These are phyloP conservation scores for Caradrina kadenii DNA, from an alignment of 2,888 invertebrate species.

Conservation along the genomic window DNA sequence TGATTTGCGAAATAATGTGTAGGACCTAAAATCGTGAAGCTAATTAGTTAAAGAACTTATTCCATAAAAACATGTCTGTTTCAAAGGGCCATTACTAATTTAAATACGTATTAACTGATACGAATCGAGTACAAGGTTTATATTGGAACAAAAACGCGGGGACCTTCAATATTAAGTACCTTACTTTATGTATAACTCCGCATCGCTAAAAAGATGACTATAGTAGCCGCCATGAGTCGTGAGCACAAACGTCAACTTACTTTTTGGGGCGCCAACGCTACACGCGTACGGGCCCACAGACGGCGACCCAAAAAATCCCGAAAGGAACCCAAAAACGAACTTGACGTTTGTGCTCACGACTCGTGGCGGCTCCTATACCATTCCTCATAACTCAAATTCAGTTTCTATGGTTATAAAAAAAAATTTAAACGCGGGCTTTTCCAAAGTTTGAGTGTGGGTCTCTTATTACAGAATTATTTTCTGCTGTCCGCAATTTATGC, in stretches of 20 bases:
- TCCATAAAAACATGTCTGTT: slow-evolving; percentile 14
- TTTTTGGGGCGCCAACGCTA: too few species aligned
- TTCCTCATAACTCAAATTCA: not conserved
- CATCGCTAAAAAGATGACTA: not conserved
- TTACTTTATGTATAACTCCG: not conserved
- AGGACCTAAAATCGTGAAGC: slow-evolving; percentile 73
- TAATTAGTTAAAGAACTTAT: slow-evolving; percentile 22
- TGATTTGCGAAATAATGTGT: slow-evolving; percentile 72
- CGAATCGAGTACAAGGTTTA: slow-evolving; percentile 26
- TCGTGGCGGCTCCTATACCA: too few species aligned
- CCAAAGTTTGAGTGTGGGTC: not conserved
- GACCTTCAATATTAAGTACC: not conserved
- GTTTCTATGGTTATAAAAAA: not conserved
- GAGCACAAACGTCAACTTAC: too few species aligned
- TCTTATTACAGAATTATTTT: not conserved
- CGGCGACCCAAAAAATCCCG: too few species aligned
- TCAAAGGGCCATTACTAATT: slow-evolving; percentile 22
- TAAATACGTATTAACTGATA: slow-evolving; percentile 7
- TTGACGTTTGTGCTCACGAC: too few species aligned
- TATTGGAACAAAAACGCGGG: not conserved
- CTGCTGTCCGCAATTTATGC: not conserved
- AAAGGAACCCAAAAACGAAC: too few species aligned
- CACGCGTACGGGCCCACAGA: too few species aligned
- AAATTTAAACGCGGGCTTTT: not conserved
- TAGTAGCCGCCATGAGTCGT: too few species aligned